A percentile compares a stretch with the other conserved stretches of the same genome.
phyloP scores from a whole-genome alignment of 2,888 invertebrate genomes.

The Patella depressa region DNA sequence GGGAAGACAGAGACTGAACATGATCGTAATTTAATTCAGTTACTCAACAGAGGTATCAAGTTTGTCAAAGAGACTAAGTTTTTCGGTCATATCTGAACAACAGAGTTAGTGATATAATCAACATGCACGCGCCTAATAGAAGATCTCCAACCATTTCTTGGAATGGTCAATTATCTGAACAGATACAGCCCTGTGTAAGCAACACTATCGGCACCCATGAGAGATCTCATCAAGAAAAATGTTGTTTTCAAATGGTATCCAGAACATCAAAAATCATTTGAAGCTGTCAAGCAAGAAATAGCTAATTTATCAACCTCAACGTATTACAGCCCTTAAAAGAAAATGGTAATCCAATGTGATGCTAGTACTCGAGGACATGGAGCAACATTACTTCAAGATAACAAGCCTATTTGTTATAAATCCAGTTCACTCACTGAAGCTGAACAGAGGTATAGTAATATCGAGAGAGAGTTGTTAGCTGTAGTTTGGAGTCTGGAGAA shows the following conservation, averaged over 20 bases:
- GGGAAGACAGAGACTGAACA: conserved; percentile 24
- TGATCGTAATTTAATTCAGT: conserved; percentile 24
- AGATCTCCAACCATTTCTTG: not conserved
- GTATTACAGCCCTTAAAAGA: conserved; percentile 25
- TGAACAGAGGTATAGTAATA: too few species aligned
- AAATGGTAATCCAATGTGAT: not conserved
- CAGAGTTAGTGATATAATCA: conserved; percentile 24
- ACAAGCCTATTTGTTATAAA: conserved; percentile 39
- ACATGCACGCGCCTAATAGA: conserved; percentile 28
- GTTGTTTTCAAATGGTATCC: conserved; percentile 27
- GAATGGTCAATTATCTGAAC: too few species aligned
- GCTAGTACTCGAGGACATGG: too few species aligned
- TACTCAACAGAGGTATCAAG: conserved; percentile 30
- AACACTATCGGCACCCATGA: not conserved
- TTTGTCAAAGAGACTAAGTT: conserved; percentile 26
- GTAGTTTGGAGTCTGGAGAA: conserved; percentile 34
- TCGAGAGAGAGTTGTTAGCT: conserved; percentile 31
- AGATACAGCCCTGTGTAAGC: not conserved
- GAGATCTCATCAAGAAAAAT: conserved; percentile 5
- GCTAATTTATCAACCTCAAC: conserved; percentile 24
- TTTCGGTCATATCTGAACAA: conserved; percentile 29
- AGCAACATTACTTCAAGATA: conserved; percentile 39
- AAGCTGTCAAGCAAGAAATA: conserved; percentile 30
- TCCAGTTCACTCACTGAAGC: conserved; percentile 32
- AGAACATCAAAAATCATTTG: conserved; percentile 25